Evolutionary conservation across 1,140 invertebrate genomes (phyloP).

Genomic region (Cardiocondyla obscurior): DNA sequence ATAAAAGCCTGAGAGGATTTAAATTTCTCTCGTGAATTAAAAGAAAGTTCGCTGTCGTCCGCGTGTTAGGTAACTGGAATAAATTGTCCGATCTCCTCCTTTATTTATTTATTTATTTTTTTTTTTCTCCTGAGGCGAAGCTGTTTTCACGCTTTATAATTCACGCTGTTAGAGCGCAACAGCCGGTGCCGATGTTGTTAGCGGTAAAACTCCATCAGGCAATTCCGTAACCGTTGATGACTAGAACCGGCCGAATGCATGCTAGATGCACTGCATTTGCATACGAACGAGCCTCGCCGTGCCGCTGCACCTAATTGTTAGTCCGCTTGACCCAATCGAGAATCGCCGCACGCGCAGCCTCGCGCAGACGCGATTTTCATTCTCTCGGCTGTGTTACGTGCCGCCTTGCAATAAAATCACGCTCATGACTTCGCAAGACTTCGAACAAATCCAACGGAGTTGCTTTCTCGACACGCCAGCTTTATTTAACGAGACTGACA

Average conservation of each 20-base stretch:
- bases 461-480: neutral
- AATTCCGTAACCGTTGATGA: slow-evolving; percentile 35
- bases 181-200: slow-evolving; percentile 1
- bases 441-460: neutral
- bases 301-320: slow-evolving; percentile 66
- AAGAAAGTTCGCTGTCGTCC: neutral
- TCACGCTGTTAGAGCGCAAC: neutral
- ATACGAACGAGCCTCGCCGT: slow-evolving; percentile 62
- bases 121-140: neutral
- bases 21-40: neutral
- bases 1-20: neutral
- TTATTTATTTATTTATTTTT: too few relatives aligned
- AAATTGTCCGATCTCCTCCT: neutral
- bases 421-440: neutral
- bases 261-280: slow-evolving; percentile 59
- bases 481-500: neutral
- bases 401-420: slow-evolving; percentile 25
- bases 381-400: slow-evolving; percentile 23
- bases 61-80: neutral
- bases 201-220: slow-evolving; percentile 13
- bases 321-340: slow-evolving; percentile 50
- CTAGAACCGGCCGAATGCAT: slow-evolving; percentile 25
- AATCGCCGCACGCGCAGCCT: slow-evolving; percentile 49
- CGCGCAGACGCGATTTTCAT: slow-evolving; percentile 53
- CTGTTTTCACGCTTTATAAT: slow-evolving; percentile 5